Base-by-base conservation (phyloP, 2,797 vertebrate species). In the Siniperca obscura region DNA sequence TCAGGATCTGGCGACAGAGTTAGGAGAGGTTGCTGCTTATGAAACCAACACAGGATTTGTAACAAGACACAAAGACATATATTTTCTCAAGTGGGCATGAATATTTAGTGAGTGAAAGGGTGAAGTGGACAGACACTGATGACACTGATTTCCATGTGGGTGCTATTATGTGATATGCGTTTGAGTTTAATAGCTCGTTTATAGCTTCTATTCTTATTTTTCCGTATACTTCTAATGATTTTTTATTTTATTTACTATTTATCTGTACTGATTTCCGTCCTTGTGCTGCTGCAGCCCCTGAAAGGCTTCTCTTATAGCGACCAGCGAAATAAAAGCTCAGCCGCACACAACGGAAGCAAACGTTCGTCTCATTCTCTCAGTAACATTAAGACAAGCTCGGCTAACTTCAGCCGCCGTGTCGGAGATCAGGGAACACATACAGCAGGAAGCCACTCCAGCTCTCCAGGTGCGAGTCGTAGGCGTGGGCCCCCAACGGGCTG, bases 381-480 rank as follows among this genome's bases (percentile, higher is more conserved):
- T 13, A 34, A 50, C 3, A 11, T 10, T 1, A 27, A 14, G 3
- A 38, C 12, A 3, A 44, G 42, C 13, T 55, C 13, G 34, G 62
- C 25, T 60, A 22, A 70, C 56, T 4, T 9, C 14, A 56, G 61
- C 44, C 6, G 5, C 57, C 46, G 12, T 30, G 30, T 55, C 75
- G 60, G 60, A 13, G 22, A 4, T 65, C 13, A 56, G 21, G 50
- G 60, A 57, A 76, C 96, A 98, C 97, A 94, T 98, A 99, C 97
- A 95, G 96, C 90, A 98, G 93, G 79, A 96, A 95, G 86, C 95
- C 66, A 76, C 94, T 97, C 96, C 96, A 97, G 85, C 93, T 85
- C 30, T 97, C 96, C 56, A 92, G 88, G 0, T 53, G 83, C 5
- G 79, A 65, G 83, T 95, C 86, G 42, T 93, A 94, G 85, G 87